Base-by-base conservation (phyloP, 2,113 vertebrate species). In the Saguinus imperator region DNA sequence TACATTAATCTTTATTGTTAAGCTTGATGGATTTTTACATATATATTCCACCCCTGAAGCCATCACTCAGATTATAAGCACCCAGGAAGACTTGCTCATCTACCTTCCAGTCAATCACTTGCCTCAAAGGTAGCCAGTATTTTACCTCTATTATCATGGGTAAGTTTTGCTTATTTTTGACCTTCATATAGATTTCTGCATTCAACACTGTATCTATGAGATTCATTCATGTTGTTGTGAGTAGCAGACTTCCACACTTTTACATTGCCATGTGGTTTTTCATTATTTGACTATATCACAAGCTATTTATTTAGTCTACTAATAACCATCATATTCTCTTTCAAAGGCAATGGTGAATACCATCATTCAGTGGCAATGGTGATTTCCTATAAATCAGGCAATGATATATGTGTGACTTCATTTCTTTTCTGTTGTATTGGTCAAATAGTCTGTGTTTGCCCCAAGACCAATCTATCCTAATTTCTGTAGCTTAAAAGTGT, bases 401-500 rank as follows among this genome's bases (percentile, higher is more conserved):
- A 14, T 10, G 1, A 8, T 25, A 9, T 57, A 17, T 10, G 8
- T 64, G 23, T 85, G 82, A 14, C 37, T 58, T 89, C 35, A 43
- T 76, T 90, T 96, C 27, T 87, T 1, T 91, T 81, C 57, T 76
- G 14, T 84, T 73, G 11, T n/a, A 1, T 87, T 75, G 64, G 68
- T 45, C 25, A 75, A 9, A 68, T 52, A 48, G 52, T 61, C 61
- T 95, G 25, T 82, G 29, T 70, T 91, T 79, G 17, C 21, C 12
- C 21, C 12, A 55, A 1, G 45, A 80, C 27, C 6, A 21, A 66
- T 40, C 64, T 86, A 14, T 21, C 16, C 52, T 55, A 20, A 68
- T 75, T 87, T 94, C n/a, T 87, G 21, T 75, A 80, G 27, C 64
- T 97, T 92, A 88, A 70, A 84, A 61, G 90, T 87, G 5, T 58